Percentiles rank a stretch among this genome's conserved stretches.
These are phyloP conservation scores for Lucilia sericata DNA, from an alignment of 1,140 invertebrate species.

Conservation along the genomic window DNA sequence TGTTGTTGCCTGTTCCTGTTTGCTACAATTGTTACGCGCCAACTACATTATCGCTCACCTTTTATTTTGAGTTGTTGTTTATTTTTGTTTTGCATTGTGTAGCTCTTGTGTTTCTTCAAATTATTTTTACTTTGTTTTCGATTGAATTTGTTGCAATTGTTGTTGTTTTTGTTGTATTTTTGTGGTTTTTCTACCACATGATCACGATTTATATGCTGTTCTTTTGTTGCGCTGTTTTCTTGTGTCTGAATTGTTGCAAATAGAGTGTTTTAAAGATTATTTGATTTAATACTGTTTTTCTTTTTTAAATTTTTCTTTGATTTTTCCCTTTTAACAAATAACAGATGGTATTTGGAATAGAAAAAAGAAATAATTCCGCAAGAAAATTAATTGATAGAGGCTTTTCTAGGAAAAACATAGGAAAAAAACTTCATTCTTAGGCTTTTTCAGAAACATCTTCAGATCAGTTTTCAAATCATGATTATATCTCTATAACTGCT, in stretches of 20 bases:
- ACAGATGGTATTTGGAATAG: background rate
- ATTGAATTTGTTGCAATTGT: constrained; percentile 44
- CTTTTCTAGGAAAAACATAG: too few species aligned
- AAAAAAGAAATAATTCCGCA: too few species aligned
- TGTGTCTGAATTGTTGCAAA: constrained; percentile 12
- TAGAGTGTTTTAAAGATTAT: constrained; percentile 22
- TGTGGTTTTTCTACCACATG: constrained; percentile 62
- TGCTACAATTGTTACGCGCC: constrained; percentile 46
- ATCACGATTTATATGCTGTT: constrained; percentile 66
- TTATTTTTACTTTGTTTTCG: background rate
- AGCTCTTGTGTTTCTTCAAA: background rate
- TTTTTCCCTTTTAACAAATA: background rate
- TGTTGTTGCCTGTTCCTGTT: constrained; percentile 34
- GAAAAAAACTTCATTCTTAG: too few species aligned
- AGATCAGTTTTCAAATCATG: too few species aligned
- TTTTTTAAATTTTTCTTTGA: background rate
- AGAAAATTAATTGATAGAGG: too few species aligned
- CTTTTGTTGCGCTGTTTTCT: constrained; percentile 18
- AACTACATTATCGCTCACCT: constrained; percentile 40
- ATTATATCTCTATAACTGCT: too few species aligned
- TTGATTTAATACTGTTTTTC: background rate
- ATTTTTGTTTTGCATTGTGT: background rate
- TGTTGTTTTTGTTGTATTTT: constrained; percentile 47
- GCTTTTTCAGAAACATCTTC: too few species aligned
- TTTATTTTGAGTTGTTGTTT: background rate